phyloP scores from a whole-genome alignment of 1,140 invertebrate genomes.

The Chymomyza costata region DNA sequence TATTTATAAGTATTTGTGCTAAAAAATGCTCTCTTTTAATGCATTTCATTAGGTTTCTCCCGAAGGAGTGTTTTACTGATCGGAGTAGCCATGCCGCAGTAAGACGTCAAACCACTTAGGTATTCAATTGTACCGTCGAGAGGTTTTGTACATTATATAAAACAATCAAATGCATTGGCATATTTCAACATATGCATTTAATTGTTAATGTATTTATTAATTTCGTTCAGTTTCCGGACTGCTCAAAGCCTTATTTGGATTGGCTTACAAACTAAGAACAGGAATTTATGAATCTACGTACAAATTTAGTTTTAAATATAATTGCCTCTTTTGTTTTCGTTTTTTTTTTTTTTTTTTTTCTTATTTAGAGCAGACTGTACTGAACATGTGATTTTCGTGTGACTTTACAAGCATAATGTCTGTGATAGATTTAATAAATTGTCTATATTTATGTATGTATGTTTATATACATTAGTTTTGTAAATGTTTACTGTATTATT shows the following conservation, averaged over 20 bases:
- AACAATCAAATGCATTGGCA: too few relatives aligned
- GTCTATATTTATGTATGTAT: constrained; percentile 26
- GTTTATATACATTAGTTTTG: constrained; percentile 11
- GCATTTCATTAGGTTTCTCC: constrained; percentile 45
- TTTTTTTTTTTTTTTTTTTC: constrained; percentile 5
- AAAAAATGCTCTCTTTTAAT: not conserved
- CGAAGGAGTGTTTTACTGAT: constrained; percentile 60
- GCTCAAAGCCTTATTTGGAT: too few relatives aligned
- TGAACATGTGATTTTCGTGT: constrained; percentile 45
- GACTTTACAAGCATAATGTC: constrained; percentile 66
- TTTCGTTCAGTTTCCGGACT: too few relatives aligned
- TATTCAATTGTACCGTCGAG: too few relatives aligned
- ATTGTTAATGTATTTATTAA: too few relatives aligned
- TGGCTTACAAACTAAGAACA: constrained; percentile 55
- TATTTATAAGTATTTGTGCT: not conserved
- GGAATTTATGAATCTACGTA: constrained; percentile 59
- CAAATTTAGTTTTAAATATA: constrained; percentile 1
- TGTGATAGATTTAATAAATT: constrained; percentile 68
- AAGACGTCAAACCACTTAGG: too few relatives aligned
- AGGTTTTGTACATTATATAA: too few relatives aligned
- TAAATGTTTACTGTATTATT: too few relatives aligned
- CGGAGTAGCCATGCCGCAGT: constrained; percentile 35
- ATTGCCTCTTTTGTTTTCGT: constrained; percentile 9
- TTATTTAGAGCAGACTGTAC: constrained; percentile 47
- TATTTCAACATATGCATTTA: too few relatives aligned